Evolutionary conservation across 2,797 vertebrate genomes (phyloP), one percentile per base, ranked within the genome.

Genomic region (Platalea minor): DNA sequence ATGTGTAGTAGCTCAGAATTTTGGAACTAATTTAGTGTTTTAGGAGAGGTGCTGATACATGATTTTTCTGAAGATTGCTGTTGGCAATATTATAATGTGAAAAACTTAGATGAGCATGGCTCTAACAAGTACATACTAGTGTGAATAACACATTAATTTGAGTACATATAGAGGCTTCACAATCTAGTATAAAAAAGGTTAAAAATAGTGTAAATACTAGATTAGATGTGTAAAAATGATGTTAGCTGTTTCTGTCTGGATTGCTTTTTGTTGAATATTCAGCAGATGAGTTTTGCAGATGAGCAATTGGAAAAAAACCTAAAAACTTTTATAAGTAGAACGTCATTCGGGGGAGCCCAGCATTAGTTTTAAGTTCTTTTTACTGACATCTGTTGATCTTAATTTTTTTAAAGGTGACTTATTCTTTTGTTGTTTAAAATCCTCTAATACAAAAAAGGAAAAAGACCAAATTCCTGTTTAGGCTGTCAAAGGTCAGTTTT

Each of bases 401-500:
- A 28, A 3, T 45, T 41, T 76, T 82, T 82, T 50, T 50, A 35
- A 88, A 81, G 17, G 23, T 88, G 35, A 45, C 17, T 74, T 76
- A 37, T 20, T 81, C 39, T 85, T 88, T 84, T 63, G 63, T 65
- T 79, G 20, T 59, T 85, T 84, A 39, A 94, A 75, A 91, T 74
- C 37, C 23, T 74, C 45, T 13, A 48, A 37, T 82, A 23, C 8
- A 76, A 72, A 79, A 89, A 83, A 31, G 5, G n/a, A 92, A 93
- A 48, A n/a, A 39, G 70, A 7, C 37, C n/a, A 59, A 48, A 51
- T 61, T 95, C 45, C 72, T 82, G 37, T 69, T 95, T 77, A 61
- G 54, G n/a, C 84, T 95, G 84, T 79, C 84, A 89, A 29, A 72
- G 61, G 82, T 88, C 73, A 79, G 41, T 95, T 96, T 95, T 85